Evolutionary conservation across 2,888 invertebrate genomes (phyloP), one percentile per base, ranked within the genome.

Genomic region (Standfussiana lucernea): DNA sequence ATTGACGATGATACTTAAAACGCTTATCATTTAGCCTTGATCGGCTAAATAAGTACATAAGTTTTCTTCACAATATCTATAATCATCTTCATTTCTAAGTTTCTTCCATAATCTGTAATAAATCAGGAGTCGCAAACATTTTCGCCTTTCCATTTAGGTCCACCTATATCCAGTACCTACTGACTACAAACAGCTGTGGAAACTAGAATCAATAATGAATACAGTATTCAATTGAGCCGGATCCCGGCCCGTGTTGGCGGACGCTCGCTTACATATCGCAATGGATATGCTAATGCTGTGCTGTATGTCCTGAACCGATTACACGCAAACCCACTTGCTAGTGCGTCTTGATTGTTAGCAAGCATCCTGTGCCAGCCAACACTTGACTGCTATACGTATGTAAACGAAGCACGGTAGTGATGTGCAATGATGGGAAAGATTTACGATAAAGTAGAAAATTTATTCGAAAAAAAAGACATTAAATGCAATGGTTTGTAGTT

Each of bases 241-340:
- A 81, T 85, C 79, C 68, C 50, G 50, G 77, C 62, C 79, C 72
- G 72, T 80, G 84, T 78, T 80, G 69, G 80, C 74, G 56, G 79
- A 73, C 62, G 76, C 61, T 80, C 90, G 90, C 90, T 91, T 90
- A 90, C 90, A 88, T 87, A 90, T 89, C 83, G 88, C 89, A 85
- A 88, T 89, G 90, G 90, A 90, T 93, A 94, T 94, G 94, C 94
- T 92, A 94, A 94, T 94, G 83, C 79, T 87, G 90, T 91, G 89
- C 79, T 87, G 90, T 91, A 89, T 93, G 91, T 91, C 88, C 89
- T 88, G 90, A 92, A 91, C 89, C 93, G 93, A 94, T 94, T 94
- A 94, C 94, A 94, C 86, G 92, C 89, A 93, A 93, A 93, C 93
- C 92, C 93, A 92, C 93, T 94, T 90, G 90, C 89, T 87, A 71